Evolutionary conservation across 2,888 invertebrate species (phyloP).

Genomic region (Orthosia gothica): DNA sequence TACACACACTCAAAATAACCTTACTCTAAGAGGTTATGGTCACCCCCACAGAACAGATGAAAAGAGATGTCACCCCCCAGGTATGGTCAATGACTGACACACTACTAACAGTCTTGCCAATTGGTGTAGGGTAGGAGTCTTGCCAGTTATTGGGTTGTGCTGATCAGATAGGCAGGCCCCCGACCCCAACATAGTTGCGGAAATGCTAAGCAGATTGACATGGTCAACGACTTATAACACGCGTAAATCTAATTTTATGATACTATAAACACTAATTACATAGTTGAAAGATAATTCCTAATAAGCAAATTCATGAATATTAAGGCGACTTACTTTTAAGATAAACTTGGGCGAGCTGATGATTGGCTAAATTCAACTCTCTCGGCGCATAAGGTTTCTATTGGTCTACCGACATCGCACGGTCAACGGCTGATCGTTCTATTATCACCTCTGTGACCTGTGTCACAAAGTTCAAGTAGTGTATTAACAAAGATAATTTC

Average conservation of each 20-base stretch:
- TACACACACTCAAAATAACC: too few relatives aligned
- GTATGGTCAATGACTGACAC: background rate
- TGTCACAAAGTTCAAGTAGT: constrained; percentile 26
- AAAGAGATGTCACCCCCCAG: too few relatives aligned
- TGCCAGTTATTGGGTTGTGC: background rate
- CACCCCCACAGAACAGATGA: too few relatives aligned
- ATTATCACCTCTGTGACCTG: constrained; percentile 24
- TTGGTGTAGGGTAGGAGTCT: background rate
- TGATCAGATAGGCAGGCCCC: too few relatives aligned
- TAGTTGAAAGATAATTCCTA: too few relatives aligned
- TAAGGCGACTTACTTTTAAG: background rate
- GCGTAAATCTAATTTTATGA: background rate
- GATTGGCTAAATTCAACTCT: background rate
- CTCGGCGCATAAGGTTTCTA: background rate
- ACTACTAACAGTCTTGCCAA: too few relatives aligned
- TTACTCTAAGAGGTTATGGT: too few relatives aligned
- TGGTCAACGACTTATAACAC: too few relatives aligned
- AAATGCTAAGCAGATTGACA: background rate
- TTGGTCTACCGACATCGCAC: constrained; percentile 1
- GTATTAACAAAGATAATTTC: constrained; percentile 22
- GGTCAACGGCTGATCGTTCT: constrained; percentile 13
- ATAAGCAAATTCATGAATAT: constrained; percentile 1
- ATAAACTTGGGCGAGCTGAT: constrained; percentile 1
- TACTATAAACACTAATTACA: too few relatives aligned
- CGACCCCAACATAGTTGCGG: too few relatives aligned